A percentile compares a stretch with the other conserved stretches of the same genome.
phyloP scores from a whole-genome alignment of 2,888 invertebrate genomes.

The Pediacus dermestoides region DNA sequence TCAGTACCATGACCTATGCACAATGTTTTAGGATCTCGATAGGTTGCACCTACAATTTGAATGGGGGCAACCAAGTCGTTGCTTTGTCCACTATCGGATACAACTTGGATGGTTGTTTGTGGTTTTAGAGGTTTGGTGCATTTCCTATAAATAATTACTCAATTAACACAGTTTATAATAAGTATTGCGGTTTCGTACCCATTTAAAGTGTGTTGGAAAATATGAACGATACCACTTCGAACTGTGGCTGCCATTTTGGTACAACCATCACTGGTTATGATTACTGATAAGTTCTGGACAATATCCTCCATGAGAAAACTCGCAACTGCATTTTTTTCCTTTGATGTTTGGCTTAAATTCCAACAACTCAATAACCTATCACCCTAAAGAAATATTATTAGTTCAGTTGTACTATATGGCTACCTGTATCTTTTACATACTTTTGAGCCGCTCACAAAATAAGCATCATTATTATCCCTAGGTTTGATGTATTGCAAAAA shows the following conservation, averaged over 20 bases:
- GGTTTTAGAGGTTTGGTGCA: slow-evolving; percentile 63
- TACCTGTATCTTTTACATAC: slow-evolving; percentile 31
- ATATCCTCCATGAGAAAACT: slow-evolving; percentile 70
- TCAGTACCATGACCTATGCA: slow-evolving; percentile 59
- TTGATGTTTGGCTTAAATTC: slow-evolving; percentile 49
- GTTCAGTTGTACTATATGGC: neutral
- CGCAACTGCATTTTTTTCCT: slow-evolving; percentile 53
- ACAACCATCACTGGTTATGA: slow-evolving; percentile 52
- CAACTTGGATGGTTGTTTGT: slow-evolving; percentile 59
- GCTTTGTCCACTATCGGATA: slow-evolving; percentile 52
- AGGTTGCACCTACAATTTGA: slow-evolving; percentile 52
- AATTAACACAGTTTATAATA: neutral
- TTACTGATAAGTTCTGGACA: slow-evolving; percentile 54
- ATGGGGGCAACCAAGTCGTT: slow-evolving; percentile 54
- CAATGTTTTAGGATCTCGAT: slow-evolving; percentile 48
- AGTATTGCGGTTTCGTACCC: slow-evolving; percentile 54
- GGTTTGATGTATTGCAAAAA: slow-evolving; percentile 47
- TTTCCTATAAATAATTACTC: slow-evolving; percentile 38
- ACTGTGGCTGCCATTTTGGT: slow-evolving; percentile 58
- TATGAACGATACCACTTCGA: slow-evolving; percentile 72
- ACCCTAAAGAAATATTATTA: slow-evolving; percentile 30
- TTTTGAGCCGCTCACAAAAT: slow-evolving; percentile 52
- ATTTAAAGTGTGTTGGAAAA: slow-evolving; percentile 74
- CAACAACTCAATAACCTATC: slow-evolving; percentile 53
- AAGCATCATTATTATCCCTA: slow-evolving; percentile 37